Evolutionary conservation across 2,797 vertebrate genomes (phyloP), one percentile per base, ranked within the genome.

Genomic region (Pteropus rufus): DNA sequence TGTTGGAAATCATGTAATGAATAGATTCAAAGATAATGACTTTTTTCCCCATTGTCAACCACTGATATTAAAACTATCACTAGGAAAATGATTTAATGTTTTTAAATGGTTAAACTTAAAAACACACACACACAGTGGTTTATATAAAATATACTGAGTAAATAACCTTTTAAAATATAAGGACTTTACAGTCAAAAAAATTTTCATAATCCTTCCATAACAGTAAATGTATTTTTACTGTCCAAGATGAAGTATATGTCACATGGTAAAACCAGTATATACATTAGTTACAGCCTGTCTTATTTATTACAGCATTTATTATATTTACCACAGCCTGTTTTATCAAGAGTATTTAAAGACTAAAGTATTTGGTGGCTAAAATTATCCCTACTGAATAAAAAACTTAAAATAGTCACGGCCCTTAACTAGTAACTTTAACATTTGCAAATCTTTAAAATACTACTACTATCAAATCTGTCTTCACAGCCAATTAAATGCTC

Each of bases 161-260:
- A 96, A 49, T 82, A 91, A 73, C 8, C 60, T 93, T 94, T 65
- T 80, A 80, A 91, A 92, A 91, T 70, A 58, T 24, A 81, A 46
- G 49, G 65, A 39, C 36, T 83, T 84, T 26, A 31, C 60, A 41
- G 16, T 91, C 67, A 83, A 82, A 88, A 92, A 60, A 14, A 29
- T 76, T 54, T 70, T 84, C 21, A 65, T 36, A 7, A 75, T 58
- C 23, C 29, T 23, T 54, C 39, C 15, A 21, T 62, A 36, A 62
- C 26, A 76, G 23, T 70, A 58, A 88, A 44, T 85, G 6, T 49
- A 34, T 65, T 49, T 83, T 65, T 49, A 65, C 41, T 49, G 34
- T 36, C 21, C 60, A 65, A 26, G 60, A 24, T 65, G 60, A 82
- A 82, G 80, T 65, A 49, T 24, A 49, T 24, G 18, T 46, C 62